Percentiles rank a stretch among this genome's conserved stretches.
These are phyloP conservation scores for Fulmarus glacialis DNA, from an alignment of 2,113 vertebrate species.

Conservation along the genomic window DNA sequence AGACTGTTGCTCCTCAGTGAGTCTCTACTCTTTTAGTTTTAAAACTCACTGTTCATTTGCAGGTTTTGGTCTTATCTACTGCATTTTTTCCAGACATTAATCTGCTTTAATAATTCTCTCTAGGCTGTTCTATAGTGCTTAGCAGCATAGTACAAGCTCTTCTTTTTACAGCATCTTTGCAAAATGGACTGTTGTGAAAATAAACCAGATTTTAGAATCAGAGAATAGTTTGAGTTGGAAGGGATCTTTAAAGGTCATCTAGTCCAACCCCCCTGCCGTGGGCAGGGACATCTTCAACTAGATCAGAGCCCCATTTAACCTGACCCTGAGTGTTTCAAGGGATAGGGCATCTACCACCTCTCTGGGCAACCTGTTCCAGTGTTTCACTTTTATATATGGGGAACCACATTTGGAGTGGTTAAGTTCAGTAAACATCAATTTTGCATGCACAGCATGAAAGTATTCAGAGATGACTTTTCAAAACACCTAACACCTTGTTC, in stretches of 20 bases:
- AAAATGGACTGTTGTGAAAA: not conserved
- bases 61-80: not conserved
- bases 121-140: not conserved
- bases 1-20: not conserved
- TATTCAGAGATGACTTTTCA: not conserved
- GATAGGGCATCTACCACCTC: too few relatives aligned
- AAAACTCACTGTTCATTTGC: not conserved
- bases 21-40: not conserved
- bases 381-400: too few relatives aligned
- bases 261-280: too few relatives aligned
- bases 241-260: too few relatives aligned
- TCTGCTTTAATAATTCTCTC: not conserved
- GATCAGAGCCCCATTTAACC: too few relatives aligned
- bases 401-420: not conserved
- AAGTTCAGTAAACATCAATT: not conserved
- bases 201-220: not conserved
- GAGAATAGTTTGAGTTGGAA: too few relatives aligned
- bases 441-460: not conserved
- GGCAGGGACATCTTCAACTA: too few relatives aligned
- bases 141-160: not conserved
- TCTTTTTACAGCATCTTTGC: not conserved
- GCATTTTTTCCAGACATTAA: not conserved
- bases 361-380: too few relatives aligned
- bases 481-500: not conserved
- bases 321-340: too few relatives aligned